phyloP scores from a whole-genome alignment of 1,140 invertebrate genomes.

The Pachyrhynchus sulphureomaculatus region DNA sequence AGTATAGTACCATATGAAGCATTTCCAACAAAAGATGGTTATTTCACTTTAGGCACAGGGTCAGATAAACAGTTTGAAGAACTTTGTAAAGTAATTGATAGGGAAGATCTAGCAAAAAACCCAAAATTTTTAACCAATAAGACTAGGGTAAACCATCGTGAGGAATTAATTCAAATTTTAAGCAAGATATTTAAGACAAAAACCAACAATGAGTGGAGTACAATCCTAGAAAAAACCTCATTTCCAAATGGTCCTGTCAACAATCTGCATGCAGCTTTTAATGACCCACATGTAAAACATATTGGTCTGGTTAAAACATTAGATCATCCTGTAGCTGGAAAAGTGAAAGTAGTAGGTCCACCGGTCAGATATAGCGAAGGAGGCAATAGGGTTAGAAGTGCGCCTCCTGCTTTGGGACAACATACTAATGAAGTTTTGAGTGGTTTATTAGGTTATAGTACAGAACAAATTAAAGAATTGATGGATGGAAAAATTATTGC shows the following conservation, averaged over 20 bases:
- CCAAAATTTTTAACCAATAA: conserved; percentile 72
- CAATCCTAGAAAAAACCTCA: conserved; percentile 67
- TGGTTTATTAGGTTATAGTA: conserved; percentile 67
- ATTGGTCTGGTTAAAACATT: conserved; percentile 77
- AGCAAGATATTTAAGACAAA: conserved; percentile 64
- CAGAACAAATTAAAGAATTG: conserved; percentile 61
- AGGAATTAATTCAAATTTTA: conserved; percentile 66
- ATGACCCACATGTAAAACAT: conserved; percentile 79
- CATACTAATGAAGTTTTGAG: conserved; percentile 80
- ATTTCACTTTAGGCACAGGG: conserved; percentile 82
- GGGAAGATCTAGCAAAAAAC: conserved; percentile 63
- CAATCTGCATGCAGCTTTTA: conserved; percentile 80
- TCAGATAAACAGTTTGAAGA: conserved; percentile 76
- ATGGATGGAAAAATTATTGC: conserved; percentile 56
- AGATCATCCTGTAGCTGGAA: conserved; percentile 68
- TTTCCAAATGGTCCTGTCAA: conserved; percentile 93
- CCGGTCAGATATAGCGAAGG: conserved; percentile 78
- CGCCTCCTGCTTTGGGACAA: conserved; percentile 86
- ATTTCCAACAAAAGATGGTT: conserved; percentile 79
- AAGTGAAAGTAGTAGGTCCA: conserved; percentile 80
- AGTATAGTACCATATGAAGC: conserved; percentile 94
- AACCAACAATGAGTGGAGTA: conserved; percentile 75
- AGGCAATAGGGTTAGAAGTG: conserved; percentile 65
- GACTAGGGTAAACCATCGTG: conserved; percentile 74
- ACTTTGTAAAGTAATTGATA: conserved; percentile 65